Evolutionary conservation across 1,140 invertebrate species (phyloP), one percentile per base, ranked within the genome.

Genomic region (Trichonephila clavipes): DNA sequence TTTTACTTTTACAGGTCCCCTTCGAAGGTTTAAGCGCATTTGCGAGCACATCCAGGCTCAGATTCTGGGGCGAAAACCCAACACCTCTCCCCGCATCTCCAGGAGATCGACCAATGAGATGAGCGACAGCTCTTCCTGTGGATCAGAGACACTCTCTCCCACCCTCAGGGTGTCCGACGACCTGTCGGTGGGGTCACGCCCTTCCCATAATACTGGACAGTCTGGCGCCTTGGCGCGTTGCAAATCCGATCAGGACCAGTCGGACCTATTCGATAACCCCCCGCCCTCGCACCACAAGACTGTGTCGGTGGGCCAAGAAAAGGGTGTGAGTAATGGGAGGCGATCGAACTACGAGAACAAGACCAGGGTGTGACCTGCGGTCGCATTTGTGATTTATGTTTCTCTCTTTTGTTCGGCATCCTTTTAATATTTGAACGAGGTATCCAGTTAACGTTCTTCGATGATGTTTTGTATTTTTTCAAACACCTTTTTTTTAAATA

Each of bases 41-140:
- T 99, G 98, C 96, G 99, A 99, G 96, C 98, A 99, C 95, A 98
- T 99, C 93, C 98, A 99, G 95, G 97, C 97, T 8, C 98, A 98
- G 95, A 98, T 99, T 66, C 98, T 98, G 94, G 96, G 96, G 95
- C 96, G 97, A 82, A 86, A 92, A n/a, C 94, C 94, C 34, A 93
- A 94, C 88, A 61, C 91, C 12, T 98, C 97, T 95, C 98, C 98
- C 1, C 95, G 97, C 85, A 97, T 97, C 8, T 94, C 95, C 61
- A 96, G 96, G 10, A 97, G 97, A 92, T 95, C 96, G 96, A 89
- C 95, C 82, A 96, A 97, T 51, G 97, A 98, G 95, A 96, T 98
- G 95, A 97, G 97, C 95, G 98, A 98, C 95, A 98, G 97, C 95
- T 98, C 97, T 21, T 98, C 97, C 72, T 98, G 98, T 95, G 98